These are phyloP conservation scores for Luperina testacea DNA, from an alignment of 2,888 invertebrate genomes.

Conservation along the genomic window DNA sequence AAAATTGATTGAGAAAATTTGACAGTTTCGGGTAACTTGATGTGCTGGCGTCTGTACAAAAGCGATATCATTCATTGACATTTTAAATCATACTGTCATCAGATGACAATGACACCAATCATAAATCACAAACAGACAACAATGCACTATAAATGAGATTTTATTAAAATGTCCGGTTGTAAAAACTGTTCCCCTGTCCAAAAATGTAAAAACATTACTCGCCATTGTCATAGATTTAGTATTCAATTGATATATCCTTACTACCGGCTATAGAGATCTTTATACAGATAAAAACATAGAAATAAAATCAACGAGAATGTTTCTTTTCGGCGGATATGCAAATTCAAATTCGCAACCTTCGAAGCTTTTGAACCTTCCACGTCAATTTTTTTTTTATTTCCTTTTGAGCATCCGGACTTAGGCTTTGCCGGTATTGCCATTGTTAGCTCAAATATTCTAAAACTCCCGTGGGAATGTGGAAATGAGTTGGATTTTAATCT, in stretches of 20 bases:
- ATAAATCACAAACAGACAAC: constrained; percentile 68
- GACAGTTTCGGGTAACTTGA: too few species aligned
- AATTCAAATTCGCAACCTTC: constrained; percentile 54
- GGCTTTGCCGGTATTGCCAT: constrained; percentile 4
- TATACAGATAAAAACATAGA: constrained; percentile 55
- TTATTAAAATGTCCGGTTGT: constrained; percentile 71
- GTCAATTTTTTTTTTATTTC: constrained; percentile 47
- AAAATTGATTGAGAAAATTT: too few species aligned
- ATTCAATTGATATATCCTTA: constrained; percentile 73
- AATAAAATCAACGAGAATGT: constrained; percentile 35
- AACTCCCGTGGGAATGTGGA: neutral
- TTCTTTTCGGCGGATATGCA: constrained; percentile 71
- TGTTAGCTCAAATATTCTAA: neutral
- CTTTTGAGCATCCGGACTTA: constrained; percentile 44
- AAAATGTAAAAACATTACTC: constrained; percentile 71
- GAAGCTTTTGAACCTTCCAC: constrained; percentile 28
- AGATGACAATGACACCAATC: constrained; percentile 50
- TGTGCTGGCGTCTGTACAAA: neutral
- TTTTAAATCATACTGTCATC: constrained; percentile 43
- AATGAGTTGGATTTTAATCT: constrained; percentile 13
- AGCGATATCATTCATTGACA: constrained; percentile 39
- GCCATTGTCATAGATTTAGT: constrained; percentile 79
- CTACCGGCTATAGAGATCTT: constrained; percentile 73
- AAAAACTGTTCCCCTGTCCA: constrained; percentile 71
- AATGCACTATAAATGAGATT: constrained; percentile 71